Evolutionary conservation across 2,113 vertebrate genomes (phyloP), one percentile per base, ranked within the genome.

Genomic region (Glaucomys volans): DNA sequence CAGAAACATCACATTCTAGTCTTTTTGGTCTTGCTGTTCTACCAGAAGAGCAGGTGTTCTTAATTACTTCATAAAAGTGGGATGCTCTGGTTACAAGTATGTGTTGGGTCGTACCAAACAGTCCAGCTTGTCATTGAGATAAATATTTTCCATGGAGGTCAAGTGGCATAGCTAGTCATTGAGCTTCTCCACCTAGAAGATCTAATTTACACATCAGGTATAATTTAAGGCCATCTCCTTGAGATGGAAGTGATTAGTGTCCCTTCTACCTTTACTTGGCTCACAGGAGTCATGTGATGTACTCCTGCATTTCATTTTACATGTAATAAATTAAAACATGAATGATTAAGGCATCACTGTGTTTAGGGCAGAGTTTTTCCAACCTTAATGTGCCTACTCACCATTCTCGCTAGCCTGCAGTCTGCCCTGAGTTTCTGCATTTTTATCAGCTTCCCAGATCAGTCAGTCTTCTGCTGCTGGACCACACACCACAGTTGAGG

Each of bases 301-400:
- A 30, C 2, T 28, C 11, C 79, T 66, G 52, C 2, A 64, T 64
- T 64, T 76, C 82, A 32, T 86, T 95, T 94, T 80, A 35, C 11
- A 75, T 67, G 91, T 75, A 86, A 30, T 83, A 80, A 47, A n/a
- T 59, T 52, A 91, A 90, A 94, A 82, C 50, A 24, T 32, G 52
- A 91, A 44, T 47, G 14, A 59, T 59, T 74, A 62, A 81, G 57
- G 37, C 7, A 42, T 30, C 28, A 44, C 42, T 81, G 10, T 89
- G n/a, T 93, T 44, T 57, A 44, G 37, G 52, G 11, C 1, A n/a
- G 4, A 62, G 67, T 22, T 54, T 72, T 12, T 37, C 62, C 54
- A 28, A 75, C 14, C 47, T 75, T 81, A 90, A 28, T 7, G 12
- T 18, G 13, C 5, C 2, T 1, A 52, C 3, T 7, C 4, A 24